These are phyloP conservation scores for Catocala fraxini DNA, from an alignment of 2,888 invertebrate genomes.

Conservation along the genomic window DNA sequence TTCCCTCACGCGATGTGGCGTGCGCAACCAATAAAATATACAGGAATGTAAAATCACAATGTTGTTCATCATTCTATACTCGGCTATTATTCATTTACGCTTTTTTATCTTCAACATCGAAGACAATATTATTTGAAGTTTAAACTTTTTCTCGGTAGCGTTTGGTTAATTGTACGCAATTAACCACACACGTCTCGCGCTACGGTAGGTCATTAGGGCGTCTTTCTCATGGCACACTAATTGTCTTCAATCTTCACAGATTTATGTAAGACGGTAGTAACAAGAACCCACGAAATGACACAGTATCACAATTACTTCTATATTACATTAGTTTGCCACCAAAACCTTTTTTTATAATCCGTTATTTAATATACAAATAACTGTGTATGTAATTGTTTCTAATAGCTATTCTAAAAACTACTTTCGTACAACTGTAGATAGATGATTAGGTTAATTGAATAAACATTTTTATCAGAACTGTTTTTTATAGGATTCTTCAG, in stretches of 20 bases:
- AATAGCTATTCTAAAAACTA: constrained; percentile 1
- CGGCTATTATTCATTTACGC: constrained; percentile 36
- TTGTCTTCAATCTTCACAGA: constrained; percentile 33
- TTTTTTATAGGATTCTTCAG: constrained; percentile 27
- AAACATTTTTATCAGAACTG: too few relatives aligned
- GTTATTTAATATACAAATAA: constrained; percentile 29
- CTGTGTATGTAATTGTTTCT: constrained; percentile 31
- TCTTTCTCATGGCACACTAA: constrained; percentile 47
- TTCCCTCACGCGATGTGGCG: constrained; percentile 72
- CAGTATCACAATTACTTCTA: constrained; percentile 31
- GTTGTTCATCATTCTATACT: constrained; percentile 40
- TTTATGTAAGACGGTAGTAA: constrained; percentile 37
- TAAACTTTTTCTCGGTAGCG: constrained; percentile 30
- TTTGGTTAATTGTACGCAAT: constrained; percentile 39
- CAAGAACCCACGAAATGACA: constrained; percentile 27
- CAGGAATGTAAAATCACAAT: constrained; percentile 52
- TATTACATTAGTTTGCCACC: constrained; percentile 23
- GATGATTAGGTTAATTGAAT: too few relatives aligned
- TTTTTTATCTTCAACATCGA: constrained; percentile 17
- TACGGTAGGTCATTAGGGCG: constrained; percentile 40
- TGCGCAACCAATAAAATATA: constrained; percentile 56
- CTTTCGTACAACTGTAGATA: too few relatives aligned
- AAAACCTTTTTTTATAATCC: constrained; percentile 21
- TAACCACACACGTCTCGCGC: constrained; percentile 18
- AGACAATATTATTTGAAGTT: constrained; percentile 29